Conservation (phyloP, 2,113 vertebrate species). For the Toxotes jaculatrix region DNA sequence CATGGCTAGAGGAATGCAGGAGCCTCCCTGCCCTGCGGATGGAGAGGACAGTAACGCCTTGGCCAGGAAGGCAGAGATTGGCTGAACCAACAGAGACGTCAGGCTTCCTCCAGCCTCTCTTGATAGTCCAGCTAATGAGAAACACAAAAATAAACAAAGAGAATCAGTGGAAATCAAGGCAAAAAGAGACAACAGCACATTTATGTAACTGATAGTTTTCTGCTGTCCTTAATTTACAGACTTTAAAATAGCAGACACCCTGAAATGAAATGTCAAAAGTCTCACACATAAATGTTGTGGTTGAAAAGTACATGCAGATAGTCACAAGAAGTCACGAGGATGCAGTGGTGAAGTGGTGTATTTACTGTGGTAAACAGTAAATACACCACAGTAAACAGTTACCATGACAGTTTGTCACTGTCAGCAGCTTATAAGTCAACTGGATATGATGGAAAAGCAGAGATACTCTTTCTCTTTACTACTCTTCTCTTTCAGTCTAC, state of each 20-base stretch:
- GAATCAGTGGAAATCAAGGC: not conserved
- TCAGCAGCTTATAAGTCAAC: no score
- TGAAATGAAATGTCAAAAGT: no score
- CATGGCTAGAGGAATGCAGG: conserved; percentile 85
- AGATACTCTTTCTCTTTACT: no score
- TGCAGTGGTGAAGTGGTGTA: no score
- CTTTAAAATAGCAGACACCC: not conserved
- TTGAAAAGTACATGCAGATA: no score
- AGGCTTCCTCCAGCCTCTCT: conserved; percentile 82
- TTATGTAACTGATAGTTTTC: not conserved
- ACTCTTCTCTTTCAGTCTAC: no score
- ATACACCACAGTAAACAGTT: no score
- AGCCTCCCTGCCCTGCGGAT: conserved; percentile 47
- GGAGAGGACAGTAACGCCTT: conserved; percentile 83
- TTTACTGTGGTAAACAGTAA: no score
- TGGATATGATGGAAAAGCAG: no score
- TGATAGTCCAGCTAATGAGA: conserved; percentile 80
- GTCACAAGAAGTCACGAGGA: no score
- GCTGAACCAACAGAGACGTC: conserved; percentile 91
- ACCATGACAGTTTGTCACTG: no score
- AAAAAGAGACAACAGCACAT: not conserved
- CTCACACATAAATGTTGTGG: no score
- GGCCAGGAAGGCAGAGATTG: conserved; percentile 88
- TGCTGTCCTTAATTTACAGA: not conserved
- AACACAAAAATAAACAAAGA: conserved; percentile 31